These are phyloP conservation scores for Denticeps clupeoides DNA, from an alignment of 2,797 vertebrate species.

Conservation along the genomic window DNA sequence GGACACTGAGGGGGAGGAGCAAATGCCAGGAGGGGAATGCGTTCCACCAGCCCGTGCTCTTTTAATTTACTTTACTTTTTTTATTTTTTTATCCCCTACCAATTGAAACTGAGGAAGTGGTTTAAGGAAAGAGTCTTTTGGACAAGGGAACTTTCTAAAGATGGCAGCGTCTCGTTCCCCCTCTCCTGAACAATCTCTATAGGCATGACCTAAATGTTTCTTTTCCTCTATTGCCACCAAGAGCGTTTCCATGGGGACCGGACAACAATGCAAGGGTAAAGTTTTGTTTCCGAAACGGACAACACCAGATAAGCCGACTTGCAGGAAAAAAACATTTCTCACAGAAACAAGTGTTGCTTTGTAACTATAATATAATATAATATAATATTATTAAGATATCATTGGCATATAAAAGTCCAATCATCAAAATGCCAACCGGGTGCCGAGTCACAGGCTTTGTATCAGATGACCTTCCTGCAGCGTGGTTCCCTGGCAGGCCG, in stretches of 20 bases:
- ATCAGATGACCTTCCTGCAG: no score
- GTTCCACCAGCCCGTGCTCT: constrained; percentile 19
- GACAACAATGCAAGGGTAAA: constrained; percentile 35
- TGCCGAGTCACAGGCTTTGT: no score
- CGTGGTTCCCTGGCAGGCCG: no score
- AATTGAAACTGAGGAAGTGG: constrained; percentile 19
- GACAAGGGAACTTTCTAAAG: constrained; percentile 3
- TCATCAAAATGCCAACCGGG: no score
- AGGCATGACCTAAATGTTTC: constrained; percentile 28
- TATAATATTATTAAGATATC: no score
- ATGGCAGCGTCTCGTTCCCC: constrained; percentile 8
- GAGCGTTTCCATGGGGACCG: constrained; percentile 40
- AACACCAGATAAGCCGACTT: constrained; percentile 29
- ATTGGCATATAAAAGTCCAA: no score
- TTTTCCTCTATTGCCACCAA: constrained; percentile 19
- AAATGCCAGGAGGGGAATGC: constrained; percentile 23
- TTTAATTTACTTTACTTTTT: not conserved
- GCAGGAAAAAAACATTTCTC: not conserved
- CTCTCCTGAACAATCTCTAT: constrained; percentile 10
- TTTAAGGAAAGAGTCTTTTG: constrained; percentile 33
- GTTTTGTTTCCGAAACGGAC: constrained; percentile 28
- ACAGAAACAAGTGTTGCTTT: no score
- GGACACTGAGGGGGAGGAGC: constrained; percentile 47
- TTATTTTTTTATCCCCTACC: not conserved
- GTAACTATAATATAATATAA: no score